These are phyloP conservation scores for Dinocampus coccinellae DNA, from an alignment of 2,888 invertebrate species.

Conservation along the genomic window DNA sequence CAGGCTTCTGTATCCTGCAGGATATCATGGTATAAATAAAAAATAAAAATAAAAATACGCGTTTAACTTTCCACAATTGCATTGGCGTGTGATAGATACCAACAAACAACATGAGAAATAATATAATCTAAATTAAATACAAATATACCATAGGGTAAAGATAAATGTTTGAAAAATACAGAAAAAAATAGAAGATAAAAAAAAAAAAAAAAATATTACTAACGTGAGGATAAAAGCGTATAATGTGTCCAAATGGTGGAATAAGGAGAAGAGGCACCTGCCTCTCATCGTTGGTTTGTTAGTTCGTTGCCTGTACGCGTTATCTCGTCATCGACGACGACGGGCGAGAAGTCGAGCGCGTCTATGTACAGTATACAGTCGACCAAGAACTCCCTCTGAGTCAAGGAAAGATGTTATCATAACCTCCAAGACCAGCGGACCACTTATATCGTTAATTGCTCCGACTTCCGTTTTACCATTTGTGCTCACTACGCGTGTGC, in stretches of 20 bases:
- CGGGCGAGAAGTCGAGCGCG: conserved; percentile 35
- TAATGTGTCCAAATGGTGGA: conserved; percentile 59
- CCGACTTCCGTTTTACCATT: conserved; percentile 65
- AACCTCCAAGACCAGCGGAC: conserved; percentile 64
- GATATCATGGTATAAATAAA: too few species aligned
- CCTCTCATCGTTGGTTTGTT: conserved; percentile 48
- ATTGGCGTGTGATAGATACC: conserved; percentile 48
- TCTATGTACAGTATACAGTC: conserved; percentile 4
- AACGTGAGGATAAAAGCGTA: conserved; percentile 61
- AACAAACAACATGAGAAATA: too few species aligned
- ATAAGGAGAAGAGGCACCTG: conserved; percentile 59
- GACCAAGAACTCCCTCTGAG: not conserved
- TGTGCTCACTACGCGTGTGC: conserved; percentile 42
- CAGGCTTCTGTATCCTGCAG: conserved; percentile 68
- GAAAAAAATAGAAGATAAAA: conserved; percentile 33
- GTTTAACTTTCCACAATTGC: conserved; percentile 37
- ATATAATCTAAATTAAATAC: too few species aligned
- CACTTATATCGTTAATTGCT: conserved; percentile 70
- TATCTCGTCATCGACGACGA: conserved; percentile 61
- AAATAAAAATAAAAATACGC: not conserved
- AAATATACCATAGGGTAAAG: too few species aligned
- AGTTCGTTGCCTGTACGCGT: conserved; percentile 32
- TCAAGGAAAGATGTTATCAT: conserved; percentile 59
- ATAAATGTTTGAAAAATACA: conserved; percentile 35
- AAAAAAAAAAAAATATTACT: conserved; percentile 39